Base-by-base conservation (phyloP, 2,113 vertebrate species). In the Gobius niger region DNA sequence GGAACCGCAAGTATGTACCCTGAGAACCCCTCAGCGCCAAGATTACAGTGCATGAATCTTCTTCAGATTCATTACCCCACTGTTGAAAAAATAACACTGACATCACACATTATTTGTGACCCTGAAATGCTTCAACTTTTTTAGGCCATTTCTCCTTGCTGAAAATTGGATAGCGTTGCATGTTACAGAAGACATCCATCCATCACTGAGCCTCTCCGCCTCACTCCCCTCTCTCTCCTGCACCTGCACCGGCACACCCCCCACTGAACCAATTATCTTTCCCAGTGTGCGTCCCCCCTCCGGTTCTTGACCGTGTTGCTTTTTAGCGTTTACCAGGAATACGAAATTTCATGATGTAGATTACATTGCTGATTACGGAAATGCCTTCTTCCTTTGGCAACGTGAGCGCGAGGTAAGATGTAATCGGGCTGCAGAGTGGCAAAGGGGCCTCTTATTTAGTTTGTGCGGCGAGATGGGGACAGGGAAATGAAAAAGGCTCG, bases 401-500 rank as follows among this genome's bases (percentile, higher is more conserved):
- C 57, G 80, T 60, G 83, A 87, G 85, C 61, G 78, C 73, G 77
- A 83, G 84, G 85, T 84, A 89, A 54, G 82, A 91, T 92, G 81
- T 86, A 91, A 91, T 89, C 88, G 71, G 79, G 66, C 47, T 73
- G 9, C 1, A 54, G 67, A 47, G 82, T 78, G 72, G 85, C 76
- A 85, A 89, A 87, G 54, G 76, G 61, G 77, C 80, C 69, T 81
- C 81, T 86, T 83, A 88, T 92, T 92, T 87, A 86, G 87, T 90
- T 89, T 87, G 82, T 70, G 80, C 80, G 81, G 68, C 74, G 67
- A 88, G 88, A 90, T 88, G 89, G 86, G 76, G 78, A 73, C 77
- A 75, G 83, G 90, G 90, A 93, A 93, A 93, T 93, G 92, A 93
- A 93, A 93, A 92, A 86, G 67, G 82, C 77, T 24, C 68, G 89